These are phyloP conservation scores for Pycnonotus jocosus DNA, from an alignment of 2,113 vertebrate species.

Conservation along the genomic window DNA sequence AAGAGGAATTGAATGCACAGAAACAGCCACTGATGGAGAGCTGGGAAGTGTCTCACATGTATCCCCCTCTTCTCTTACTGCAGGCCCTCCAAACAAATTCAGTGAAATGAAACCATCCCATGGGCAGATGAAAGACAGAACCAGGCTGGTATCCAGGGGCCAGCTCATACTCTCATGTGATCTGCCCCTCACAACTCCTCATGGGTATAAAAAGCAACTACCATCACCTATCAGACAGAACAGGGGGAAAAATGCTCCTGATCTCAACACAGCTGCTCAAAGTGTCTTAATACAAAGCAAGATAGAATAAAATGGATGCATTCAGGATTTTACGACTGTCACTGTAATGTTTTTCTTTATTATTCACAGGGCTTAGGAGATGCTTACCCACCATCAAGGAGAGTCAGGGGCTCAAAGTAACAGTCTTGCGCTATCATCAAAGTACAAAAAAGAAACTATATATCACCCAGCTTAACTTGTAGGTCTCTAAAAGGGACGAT, in stretches of 20 bases:
- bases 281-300: background rate
- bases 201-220: accelerated
- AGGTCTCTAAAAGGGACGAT: background rate
- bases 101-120: accelerated
- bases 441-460: background rate
- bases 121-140: background rate
- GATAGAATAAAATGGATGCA: background rate
- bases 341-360: background rate
- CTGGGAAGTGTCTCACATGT: background rate
- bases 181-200: background rate
- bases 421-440: background rate
- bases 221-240: background rate
- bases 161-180: background rate
- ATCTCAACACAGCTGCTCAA: background rate
- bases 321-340: background rate
- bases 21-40: background rate
- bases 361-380: background rate
- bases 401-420: background rate
- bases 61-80: background rate
- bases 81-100: background rate
- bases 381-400: background rate
- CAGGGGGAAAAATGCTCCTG: background rate
- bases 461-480: background rate
- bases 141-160: background rate
- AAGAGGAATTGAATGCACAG: background rate